Evolutionary conservation across 2,888 invertebrate species (phyloP).

Genomic region (Bruchidius siliquastri): DNA sequence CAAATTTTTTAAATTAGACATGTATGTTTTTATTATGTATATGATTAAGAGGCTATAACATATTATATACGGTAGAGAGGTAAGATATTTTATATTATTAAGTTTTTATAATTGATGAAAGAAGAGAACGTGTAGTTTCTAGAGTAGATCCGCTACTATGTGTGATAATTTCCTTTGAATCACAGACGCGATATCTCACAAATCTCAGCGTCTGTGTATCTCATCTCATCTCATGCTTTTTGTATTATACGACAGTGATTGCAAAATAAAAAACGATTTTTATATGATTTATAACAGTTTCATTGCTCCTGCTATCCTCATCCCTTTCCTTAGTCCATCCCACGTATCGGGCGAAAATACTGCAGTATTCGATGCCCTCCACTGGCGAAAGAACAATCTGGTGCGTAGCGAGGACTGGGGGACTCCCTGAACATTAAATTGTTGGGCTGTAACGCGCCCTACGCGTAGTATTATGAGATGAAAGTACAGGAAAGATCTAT

Average conservation of each 20-base stretch:
- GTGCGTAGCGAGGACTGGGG: too few relatives aligned
- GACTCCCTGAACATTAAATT: too few relatives aligned
- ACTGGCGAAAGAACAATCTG: too few relatives aligned
- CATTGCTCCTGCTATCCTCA: too few relatives aligned
- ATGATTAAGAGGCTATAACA: constrained; percentile 29
- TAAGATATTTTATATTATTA: constrained; percentile 31
- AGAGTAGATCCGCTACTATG: constrained; percentile 23
- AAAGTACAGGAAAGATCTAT: too few relatives aligned
- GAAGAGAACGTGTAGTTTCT: constrained; percentile 10
- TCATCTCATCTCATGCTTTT: constrained; percentile 33
- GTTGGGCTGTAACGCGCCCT: too few relatives aligned
- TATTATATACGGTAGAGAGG: constrained; percentile 14
- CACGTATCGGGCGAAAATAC: too few relatives aligned
- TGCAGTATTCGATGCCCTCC: too few relatives aligned
- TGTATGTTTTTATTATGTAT: constrained; percentile 26
- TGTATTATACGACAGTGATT: constrained; percentile 23
- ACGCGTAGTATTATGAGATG: too few relatives aligned
- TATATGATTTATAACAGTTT: too few relatives aligned
- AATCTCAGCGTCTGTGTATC: background rate
- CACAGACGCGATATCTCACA: constrained; percentile 27
- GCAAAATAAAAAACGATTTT: constrained; percentile 19
- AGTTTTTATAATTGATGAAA: constrained; percentile 27
- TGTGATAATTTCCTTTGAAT: constrained; percentile 27
- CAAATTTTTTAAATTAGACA: constrained; percentile 27
- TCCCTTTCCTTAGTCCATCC: background rate